These are phyloP conservation scores for Dusona sp. DNA, from an alignment of 2,888 invertebrate species.

Conservation along the genomic window DNA sequence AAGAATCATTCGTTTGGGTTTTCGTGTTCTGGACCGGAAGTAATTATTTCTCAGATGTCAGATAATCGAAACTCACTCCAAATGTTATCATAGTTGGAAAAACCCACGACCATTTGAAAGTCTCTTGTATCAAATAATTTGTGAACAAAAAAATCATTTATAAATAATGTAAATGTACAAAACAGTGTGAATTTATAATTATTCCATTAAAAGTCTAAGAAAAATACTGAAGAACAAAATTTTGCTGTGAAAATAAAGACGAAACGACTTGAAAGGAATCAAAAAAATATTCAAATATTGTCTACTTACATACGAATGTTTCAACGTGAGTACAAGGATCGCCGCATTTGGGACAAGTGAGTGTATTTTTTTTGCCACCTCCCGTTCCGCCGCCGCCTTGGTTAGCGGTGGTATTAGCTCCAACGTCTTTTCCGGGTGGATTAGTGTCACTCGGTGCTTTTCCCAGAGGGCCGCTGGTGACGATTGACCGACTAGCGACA, in stretches of 20 bases:
- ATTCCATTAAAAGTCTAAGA: too few relatives aligned
- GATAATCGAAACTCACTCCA: too few relatives aligned
- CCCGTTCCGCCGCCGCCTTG: constrained; percentile 84
- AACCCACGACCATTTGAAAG: too few relatives aligned
- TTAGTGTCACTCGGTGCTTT: constrained; percentile 82
- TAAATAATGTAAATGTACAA: too few relatives aligned
- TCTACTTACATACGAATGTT: constrained; percentile 94
- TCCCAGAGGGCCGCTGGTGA: constrained; percentile 76
- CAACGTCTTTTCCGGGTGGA: constrained; percentile 78
- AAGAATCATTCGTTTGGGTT: too few relatives aligned
- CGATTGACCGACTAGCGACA: constrained; percentile 78
- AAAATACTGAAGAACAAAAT: background rate
- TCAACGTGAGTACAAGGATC: constrained; percentile 99
- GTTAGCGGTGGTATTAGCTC: constrained; percentile 69
- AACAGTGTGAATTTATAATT: too few relatives aligned
- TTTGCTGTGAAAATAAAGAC: background rate
- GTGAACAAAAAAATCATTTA: too few relatives aligned
- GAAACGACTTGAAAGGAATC: background rate
- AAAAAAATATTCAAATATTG: background rate
- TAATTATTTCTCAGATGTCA: too few relatives aligned
- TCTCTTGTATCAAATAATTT: too few relatives aligned
- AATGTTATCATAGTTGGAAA: too few relatives aligned
- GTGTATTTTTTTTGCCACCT: constrained; percentile 90
- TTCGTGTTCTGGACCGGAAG: too few relatives aligned
- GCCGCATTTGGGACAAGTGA: constrained; percentile 98